These are phyloP conservation scores for Halisarca cf. caerulea DNA, from an alignment of 37 sponge, comb jelly and placozoan species.

Conservation along the genomic window DNA sequence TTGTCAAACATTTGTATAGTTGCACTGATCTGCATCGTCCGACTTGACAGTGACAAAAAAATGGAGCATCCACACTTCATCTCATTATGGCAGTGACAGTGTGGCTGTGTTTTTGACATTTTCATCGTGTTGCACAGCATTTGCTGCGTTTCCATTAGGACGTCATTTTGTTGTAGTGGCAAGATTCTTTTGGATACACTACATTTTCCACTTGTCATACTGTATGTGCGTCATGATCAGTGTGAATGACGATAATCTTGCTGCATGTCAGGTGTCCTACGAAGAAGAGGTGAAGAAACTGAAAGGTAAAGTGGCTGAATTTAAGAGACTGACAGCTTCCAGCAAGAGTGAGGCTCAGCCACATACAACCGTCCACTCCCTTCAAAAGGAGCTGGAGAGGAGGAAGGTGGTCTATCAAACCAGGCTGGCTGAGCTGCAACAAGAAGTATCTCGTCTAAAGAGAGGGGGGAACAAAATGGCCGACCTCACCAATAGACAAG, in stretches of 20 bases:
- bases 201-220: too few species aligned
- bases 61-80: too few species aligned
- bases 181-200: too few species aligned
- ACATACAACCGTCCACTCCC: constrained; percentile 7
- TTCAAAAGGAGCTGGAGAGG: constrained; percentile 25
- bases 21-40: too few species aligned
- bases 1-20: too few species aligned
- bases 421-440: not conserved
- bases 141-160: too few species aligned
- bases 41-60: too few species aligned
- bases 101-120: too few species aligned
- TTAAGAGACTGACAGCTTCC: not conserved
- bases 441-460: not conserved
- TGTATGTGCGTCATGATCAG: not conserved
- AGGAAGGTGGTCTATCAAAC: constrained; percentile 14
- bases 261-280: not conserved
- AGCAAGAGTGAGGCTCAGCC: not conserved
- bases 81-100: too few species aligned
- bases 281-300: constrained; percentile 1
- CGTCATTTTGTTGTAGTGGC: too few species aligned
- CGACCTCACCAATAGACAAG: not conserved
- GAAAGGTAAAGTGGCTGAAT: not conserved
- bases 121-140: too few species aligned
- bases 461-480: not conserved
- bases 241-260: too few species aligned